Evolutionary conservation across 2,113 vertebrate species (phyloP), one percentile per base, ranked within the genome.

Genomic region (Pachypanchax playfairii): DNA sequence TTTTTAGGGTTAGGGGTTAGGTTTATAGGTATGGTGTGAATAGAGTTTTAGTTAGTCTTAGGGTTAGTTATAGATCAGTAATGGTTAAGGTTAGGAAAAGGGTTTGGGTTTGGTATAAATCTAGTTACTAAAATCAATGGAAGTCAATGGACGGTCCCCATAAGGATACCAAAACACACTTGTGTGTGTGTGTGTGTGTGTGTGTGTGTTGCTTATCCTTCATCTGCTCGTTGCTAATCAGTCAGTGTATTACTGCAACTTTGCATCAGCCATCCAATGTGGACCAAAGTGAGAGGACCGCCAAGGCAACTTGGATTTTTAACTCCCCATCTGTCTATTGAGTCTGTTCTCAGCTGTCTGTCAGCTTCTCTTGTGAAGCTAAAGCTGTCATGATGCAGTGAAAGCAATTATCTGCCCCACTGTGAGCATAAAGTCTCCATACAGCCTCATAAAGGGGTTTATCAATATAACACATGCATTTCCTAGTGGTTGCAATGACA

Each of bases 271-370:
- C 61, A 53, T 29, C 69, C 77, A 83, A 56, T 69, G 79, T 44
- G 54, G 83, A 67, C 25, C 4, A 17, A 48, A 63, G 53, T 28
- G 26, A 50, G 57, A 62, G 29, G 71, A 69, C 59, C 58, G 57
- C 43, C 18, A 11, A 33, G 64, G 62, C 51, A 31, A 59, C 78
- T 67, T 28, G 55, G 49, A 68, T 25, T 78, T n/a, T 76, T 78
- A 73, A 82, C 72, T 69, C 71, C 65, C 73, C 80, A 83, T 89
- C 83, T 88, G 87, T 70, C 83, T 74, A 7, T 53, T 70, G 64
- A 64, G 50, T 66, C 65, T 68, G 60, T 63, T 62, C 51, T 64
- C 18, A 29, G 56, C 58, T 57, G 20, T 29, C 44, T 8, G 11
- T 60, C 42, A 13, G 5, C 52, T 44, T 69, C 51, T 53, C 53